phyloP scores from a whole-genome alignment of 2,113 vertebrate species.

The Corapipo altera region DNA sequence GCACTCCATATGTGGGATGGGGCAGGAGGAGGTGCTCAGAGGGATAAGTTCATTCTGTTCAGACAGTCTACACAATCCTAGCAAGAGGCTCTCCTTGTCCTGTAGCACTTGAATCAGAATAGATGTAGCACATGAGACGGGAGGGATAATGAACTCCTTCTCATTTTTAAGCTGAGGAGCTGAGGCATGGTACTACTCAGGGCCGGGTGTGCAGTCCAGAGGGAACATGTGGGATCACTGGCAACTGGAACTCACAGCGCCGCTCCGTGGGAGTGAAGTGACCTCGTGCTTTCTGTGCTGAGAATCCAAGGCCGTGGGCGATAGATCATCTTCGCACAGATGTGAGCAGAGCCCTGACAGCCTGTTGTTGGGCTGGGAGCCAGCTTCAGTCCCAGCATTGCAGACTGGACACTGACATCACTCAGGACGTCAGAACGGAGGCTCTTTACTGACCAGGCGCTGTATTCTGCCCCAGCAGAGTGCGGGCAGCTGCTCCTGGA shows the following conservation, averaged over 20 bases:
- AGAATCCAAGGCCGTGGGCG: not conserved
- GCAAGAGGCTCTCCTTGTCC: not conserved
- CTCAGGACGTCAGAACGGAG: not conserved
- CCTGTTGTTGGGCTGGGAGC: not conserved
- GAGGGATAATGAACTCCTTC: not conserved
- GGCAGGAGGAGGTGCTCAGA: not conserved
- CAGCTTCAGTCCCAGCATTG: not conserved
- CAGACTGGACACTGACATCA: not conserved
- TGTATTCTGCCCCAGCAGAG: not conserved
- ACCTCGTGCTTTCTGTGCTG: not conserved
- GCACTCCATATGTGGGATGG: accelerated
- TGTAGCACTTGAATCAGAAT: not conserved
- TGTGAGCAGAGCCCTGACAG: not conserved
- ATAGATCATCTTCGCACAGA: not conserved
- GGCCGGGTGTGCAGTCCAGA: not conserved
- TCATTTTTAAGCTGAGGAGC: not conserved
- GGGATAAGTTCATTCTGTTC: not conserved
- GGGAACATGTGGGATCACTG: accelerated
- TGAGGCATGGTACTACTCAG: not conserved
- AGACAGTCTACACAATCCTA: not conserved
- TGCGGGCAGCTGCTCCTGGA: not conserved
- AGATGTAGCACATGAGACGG: not conserved
- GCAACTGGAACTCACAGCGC: not conserved
- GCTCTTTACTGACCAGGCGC: not conserved
- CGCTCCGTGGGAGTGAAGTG: not conserved